Evolutionary conservation across 2,797 vertebrate species (phyloP), one percentile per base, ranked within the genome.

Genomic region (Spheniscus humboldti): DNA sequence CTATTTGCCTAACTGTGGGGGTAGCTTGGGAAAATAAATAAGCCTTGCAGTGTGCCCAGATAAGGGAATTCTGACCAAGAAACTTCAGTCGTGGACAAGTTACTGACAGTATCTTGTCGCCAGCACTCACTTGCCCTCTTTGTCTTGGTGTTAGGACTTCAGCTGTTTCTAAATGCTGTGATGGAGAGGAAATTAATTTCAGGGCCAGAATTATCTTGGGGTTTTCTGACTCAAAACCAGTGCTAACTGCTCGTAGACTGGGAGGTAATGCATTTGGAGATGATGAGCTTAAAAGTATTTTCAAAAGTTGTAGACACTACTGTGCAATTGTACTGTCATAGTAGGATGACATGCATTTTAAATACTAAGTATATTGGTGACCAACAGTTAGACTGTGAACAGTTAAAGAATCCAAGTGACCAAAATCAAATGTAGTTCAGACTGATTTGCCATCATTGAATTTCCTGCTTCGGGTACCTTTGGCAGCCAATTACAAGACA

Each of bases 11-110:
- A 81, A 92, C 69, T 92, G 69, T 94, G 95, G 93, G 77, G 55
- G 89, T 96, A 96, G 94, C 69, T 92, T 84, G 92, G 94, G 94
- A 88, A 90, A 91, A 92, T 75, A 86, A 94, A 66, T 82, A 93
- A 95, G 78, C 88, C 92, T 96, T 93, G 81, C 92, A 91, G 74
- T 53, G 83, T 96, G 71, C 92, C 86, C 90, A 85, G 87, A 4
- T 81, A 86, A 89, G 86, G 78, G 85, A 94, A 59, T 91, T 95
- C 76, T 83, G 87, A 92, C 60, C 76, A 56, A 83, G 80, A 75
- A 74, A 72, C 63, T 87, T 62, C 90, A 53, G 88, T 78, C 86
- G 31, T 8, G 50, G 64, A 43, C 68, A 84, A 76, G 66, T 81
- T 77, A 48, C 17, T 91, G 77, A 62, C 41, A 59, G 8, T 35